These are phyloP conservation scores for Carcharodon carcharias DNA, from an alignment of 2,797 vertebrate genomes.

Conservation along the genomic window DNA sequence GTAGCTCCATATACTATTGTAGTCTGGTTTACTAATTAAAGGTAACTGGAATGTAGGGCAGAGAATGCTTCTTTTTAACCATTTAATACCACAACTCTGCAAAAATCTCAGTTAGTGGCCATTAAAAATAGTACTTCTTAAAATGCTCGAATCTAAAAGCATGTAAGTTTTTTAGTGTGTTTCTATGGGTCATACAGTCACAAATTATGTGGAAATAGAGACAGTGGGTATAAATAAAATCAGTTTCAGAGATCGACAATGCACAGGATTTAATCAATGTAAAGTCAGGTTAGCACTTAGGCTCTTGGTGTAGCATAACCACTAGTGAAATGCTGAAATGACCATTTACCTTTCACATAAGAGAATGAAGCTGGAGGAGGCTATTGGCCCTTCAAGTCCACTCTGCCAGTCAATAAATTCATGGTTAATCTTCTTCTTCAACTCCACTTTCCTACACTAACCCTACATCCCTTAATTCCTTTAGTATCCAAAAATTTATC, in stretches of 20 bases:
- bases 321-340: background rate
- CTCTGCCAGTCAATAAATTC: background rate
- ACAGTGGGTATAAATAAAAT: background rate
- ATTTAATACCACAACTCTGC: background rate
- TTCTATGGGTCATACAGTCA: background rate
- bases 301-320: background rate
- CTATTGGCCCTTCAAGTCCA: background rate
- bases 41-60: too few species aligned
- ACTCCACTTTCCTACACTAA: background rate
- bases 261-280: background rate
- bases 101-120: background rate
- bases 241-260: background rate
- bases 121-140: background rate
- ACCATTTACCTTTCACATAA: too few species aligned
- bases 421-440: background rate
- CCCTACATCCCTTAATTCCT: background rate
- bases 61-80: background rate
- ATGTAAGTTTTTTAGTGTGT: too few species aligned
- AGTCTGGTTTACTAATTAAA: constrained; percentile 9
- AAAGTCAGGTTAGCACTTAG: background rate
- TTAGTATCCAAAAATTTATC: background rate
- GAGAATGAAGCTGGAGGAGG: background rate
- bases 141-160: background rate
- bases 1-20: background rate
- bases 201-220: background rate